phyloP scores from a whole-genome alignment of 1,140 invertebrate species.

The Papilio helenus region DNA sequence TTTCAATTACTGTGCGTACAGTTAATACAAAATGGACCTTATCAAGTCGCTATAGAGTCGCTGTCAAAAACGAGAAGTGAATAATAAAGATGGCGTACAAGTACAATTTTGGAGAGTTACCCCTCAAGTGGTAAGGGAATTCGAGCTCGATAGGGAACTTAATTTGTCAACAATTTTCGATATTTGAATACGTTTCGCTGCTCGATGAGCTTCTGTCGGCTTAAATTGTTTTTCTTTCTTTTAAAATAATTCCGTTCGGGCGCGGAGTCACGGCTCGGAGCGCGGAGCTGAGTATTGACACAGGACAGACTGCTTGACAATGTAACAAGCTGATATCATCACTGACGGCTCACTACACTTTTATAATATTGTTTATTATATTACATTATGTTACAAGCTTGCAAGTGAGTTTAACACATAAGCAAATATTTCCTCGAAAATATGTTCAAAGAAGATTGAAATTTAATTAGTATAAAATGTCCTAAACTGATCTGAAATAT shows the following conservation, averaged over 20 bases:
- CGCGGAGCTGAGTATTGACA: conserved; percentile 37
- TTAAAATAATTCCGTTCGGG: conserved; percentile 70
- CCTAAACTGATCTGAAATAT: no score
- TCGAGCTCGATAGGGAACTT: conserved; percentile 76
- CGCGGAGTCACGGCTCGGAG: conserved; percentile 38
- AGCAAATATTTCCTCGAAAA: neutral
- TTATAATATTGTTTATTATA: neutral
- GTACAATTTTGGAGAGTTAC: conserved; percentile 76
- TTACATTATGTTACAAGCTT: neutral
- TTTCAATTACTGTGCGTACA: conserved; percentile 38
- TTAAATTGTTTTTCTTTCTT: conserved; percentile 80
- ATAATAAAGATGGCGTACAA: conserved; percentile 45
- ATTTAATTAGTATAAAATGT: neutral
- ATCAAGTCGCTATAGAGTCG: conserved; percentile 9
- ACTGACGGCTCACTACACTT: conserved; percentile 5
- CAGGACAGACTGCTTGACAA: conserved; percentile 18
- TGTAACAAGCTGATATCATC: conserved; percentile 30
- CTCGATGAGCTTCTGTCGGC: conserved; percentile 79
- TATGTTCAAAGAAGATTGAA: neutral
- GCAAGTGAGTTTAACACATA: no score
- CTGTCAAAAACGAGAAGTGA: conserved; percentile 11
- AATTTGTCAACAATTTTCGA: conserved; percentile 83
- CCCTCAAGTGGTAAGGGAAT: conserved; percentile 80
- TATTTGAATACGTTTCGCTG: conserved; percentile 82
- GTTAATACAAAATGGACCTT: conserved; percentile 48